A percentile compares a stretch with the other conserved stretches of the same genome.
These are phyloP conservation scores for Tiaroga cobitis DNA, from an alignment of 2,797 vertebrate genomes.

Conservation along the genomic window DNA sequence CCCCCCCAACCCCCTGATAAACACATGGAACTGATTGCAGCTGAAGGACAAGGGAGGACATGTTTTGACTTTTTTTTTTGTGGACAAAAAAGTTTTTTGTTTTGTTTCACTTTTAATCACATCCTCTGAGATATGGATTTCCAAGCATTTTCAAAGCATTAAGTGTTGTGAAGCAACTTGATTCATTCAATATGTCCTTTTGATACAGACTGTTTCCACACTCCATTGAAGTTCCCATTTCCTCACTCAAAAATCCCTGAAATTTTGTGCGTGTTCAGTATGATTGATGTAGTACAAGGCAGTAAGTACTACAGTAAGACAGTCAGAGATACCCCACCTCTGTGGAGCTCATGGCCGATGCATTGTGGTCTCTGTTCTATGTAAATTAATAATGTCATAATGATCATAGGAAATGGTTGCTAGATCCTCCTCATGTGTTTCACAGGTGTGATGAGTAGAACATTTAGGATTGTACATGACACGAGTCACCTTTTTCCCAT, in stretches of 20 bases:
- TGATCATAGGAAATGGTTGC: slow-evolving; percentile 73
- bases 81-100: not conserved
- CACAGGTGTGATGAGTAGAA: slow-evolving; percentile 58
- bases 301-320: not conserved
- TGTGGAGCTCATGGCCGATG: not conserved
- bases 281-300: slow-evolving; percentile 9
- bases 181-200: not conserved
- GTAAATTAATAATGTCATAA: slow-evolving; percentile 73
- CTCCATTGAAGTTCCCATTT: slow-evolving; percentile 5
- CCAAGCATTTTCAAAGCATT: not conserved
- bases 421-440: slow-evolving; percentile 75
- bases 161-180: not conserved
- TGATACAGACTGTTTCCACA: not conserved
- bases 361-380: slow-evolving; percentile 59
- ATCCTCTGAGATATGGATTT: not conserved
- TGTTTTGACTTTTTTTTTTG: not conserved
- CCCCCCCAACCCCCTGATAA: not conserved
- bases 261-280: not conserved
- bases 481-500: not conserved
- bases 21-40: not conserved
- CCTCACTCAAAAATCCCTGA: not conserved
- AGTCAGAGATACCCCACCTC: not conserved
- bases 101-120: not conserved
- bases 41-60: not conserved
- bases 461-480: not conserved